A percentile compares a stretch with the other conserved stretches of the same genome.
Evolutionary conservation across 2,113 vertebrate species (phyloP).

Genomic region (Urocolius indicus): DNA sequence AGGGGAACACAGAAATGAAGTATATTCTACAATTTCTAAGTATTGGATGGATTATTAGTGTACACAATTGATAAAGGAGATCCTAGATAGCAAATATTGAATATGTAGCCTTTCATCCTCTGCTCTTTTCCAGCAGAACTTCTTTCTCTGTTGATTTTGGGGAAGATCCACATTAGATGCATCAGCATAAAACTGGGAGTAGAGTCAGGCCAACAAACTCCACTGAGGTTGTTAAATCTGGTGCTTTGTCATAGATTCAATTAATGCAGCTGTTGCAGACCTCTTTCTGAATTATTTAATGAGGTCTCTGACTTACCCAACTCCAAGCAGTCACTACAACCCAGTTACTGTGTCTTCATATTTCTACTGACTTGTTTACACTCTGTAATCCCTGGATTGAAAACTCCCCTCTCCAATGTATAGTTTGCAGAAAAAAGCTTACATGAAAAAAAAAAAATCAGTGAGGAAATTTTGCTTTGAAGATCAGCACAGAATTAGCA

Average conservation of each 20-base stretch:
- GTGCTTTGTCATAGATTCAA: neutral
- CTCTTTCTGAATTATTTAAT: neutral
- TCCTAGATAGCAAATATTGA: neutral
- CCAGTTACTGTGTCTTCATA: neutral
- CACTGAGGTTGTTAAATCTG: neutral
- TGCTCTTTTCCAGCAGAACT: neutral
- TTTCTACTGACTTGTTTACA: neutral
- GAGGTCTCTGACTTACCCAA: neutral
- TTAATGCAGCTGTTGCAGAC: neutral
- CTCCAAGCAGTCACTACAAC: neutral
- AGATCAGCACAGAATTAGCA: neutral
- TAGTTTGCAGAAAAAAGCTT: neutral
- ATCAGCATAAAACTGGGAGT: neutral
- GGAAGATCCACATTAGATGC: neutral
- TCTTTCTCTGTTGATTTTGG: neutral
- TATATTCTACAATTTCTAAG: neutral
- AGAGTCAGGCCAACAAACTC: neutral
- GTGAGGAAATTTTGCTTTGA: neutral
- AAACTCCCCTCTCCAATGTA: neutral
- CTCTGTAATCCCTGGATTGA: neutral
- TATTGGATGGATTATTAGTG: neutral
- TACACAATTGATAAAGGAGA: rapidly evolving
- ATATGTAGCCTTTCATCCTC: neutral
- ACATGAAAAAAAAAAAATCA: neutral
- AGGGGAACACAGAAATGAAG: neutral